A percentile compares a stretch with the other conserved stretches of the same genome.
Evolutionary conservation across 2,113 vertebrate genomes (phyloP).

Genomic region (Boleophthalmus pectinirostris): DNA sequence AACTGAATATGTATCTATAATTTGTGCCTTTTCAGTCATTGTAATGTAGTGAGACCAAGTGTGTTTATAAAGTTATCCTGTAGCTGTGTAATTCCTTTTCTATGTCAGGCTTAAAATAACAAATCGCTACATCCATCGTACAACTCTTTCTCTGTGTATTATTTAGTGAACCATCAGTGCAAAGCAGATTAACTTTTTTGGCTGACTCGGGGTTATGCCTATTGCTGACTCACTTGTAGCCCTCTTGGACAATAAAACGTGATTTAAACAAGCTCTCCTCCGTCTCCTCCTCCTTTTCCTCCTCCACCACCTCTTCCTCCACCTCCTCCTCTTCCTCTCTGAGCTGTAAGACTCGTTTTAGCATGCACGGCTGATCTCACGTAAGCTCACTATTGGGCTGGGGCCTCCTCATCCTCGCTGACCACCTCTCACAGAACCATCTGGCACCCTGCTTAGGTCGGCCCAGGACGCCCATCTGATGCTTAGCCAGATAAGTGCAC

Average conservation of each 20-base stretch:
- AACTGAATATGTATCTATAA: too few relatives aligned
- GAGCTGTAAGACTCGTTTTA: conserved; percentile 32
- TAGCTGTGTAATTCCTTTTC: not conserved
- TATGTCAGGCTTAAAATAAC: not conserved
- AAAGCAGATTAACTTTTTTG: not conserved
- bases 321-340: conserved; percentile 1
- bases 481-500: conserved; percentile 17
- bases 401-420: conserved; percentile 50
- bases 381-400: conserved; percentile 53
- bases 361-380: conserved; percentile 59
- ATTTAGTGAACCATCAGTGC: not conserved
- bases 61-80: not conserved
- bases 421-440: conserved; percentile 59
- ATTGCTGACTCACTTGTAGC: not conserved
- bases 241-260: conserved; percentile 27
- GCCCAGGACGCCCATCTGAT: conserved; percentile 7
- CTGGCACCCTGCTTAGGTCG: conserved; percentile 45
- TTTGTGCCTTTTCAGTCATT: not conserved
- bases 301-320: conserved; percentile 5
- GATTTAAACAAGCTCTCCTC: conserved; percentile 1
- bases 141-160: not conserved
- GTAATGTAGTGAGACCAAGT: not conserved
- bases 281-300: conserved; percentile 23
- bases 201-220: not conserved
- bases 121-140: not conserved